Base-by-base conservation (phyloP, 2,888 invertebrate genomes). In the Eupeodes luniger region DNA sequence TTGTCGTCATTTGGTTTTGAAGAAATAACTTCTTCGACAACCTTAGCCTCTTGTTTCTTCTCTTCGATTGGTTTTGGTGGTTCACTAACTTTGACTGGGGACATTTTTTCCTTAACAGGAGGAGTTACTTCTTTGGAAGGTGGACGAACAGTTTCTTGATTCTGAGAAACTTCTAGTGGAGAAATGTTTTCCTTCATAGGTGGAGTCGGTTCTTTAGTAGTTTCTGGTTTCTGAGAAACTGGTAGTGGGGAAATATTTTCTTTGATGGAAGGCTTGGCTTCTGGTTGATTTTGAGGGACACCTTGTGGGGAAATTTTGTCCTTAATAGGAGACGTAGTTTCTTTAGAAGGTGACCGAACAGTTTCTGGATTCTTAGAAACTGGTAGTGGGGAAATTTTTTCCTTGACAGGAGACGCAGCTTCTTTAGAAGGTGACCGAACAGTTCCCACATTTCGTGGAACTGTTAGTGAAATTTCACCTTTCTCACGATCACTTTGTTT, bases 401-500 rank as follows among this genome's bases (percentile, higher is more conserved):
- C 16, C 16, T 78, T 70, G 6, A 27, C 51, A 27, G 44, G 11
- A 53, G 44, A 59, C 5, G 44, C 12, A 55, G 55, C 12, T 53
- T 70, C 62, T 44, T 40, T 76, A 2, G 53, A 16, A 12, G 80
- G 62, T 14, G 78, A 74, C n/a, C 11, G 59, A 4, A 57, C 16
- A 16, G 16, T n/a, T 5, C 27, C 61, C 5, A 49, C 27, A 27
- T 40, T 11, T 53, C 59, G 80, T 5, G 80, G 80, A 3, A 80
- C 83, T 11, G 77, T 11, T 12, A 80, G 16, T 1, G 76, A 77
- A 62, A 81, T 64, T 12, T 88, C 88, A 10, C 76, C 83, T 14
- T 44, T 67, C 4, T 57, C 87, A 57, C 74, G 78, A 84, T 78
- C 85, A 70, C 59, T 70, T 14, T 59, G 27, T 69, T 85, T 85